Conservation (phyloP, 1,140 invertebrate species). For the Bombus picipes region DNA sequence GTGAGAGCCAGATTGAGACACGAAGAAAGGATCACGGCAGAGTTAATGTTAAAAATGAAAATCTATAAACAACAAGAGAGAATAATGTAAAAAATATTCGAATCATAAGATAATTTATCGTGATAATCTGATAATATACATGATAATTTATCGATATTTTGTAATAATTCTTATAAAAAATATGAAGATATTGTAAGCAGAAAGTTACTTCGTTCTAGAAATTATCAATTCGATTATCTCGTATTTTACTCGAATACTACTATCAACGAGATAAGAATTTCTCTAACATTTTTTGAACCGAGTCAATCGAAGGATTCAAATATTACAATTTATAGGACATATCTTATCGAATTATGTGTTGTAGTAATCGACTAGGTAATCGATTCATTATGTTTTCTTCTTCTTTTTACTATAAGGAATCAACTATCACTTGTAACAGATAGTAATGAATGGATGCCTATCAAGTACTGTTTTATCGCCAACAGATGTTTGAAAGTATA, state of each 20-base stretch:
- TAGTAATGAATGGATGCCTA: slow-evolving; percentile 65
- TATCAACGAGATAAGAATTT: not conserved
- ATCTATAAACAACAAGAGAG: too few species aligned
- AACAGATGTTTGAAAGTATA: slow-evolving; percentile 61
- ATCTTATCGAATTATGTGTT: not conserved
- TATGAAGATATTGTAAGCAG: not conserved
- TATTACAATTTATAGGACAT: not conserved
- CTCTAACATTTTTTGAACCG: too few species aligned
- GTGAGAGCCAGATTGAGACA: too few species aligned
- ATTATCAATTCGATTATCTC: not conserved
- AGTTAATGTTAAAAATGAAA: too few species aligned
- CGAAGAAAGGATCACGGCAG: too few species aligned
- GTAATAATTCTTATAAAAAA: not conserved
- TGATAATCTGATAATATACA: too few species aligned
- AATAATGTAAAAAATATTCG: too few species aligned
- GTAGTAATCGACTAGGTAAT: not conserved
- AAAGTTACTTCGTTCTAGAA: not conserved
- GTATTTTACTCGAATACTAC: not conserved
- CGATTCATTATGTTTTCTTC: not conserved
- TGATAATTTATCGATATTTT: too few species aligned
- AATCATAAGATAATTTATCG: too few species aligned
- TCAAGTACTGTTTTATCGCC: slow-evolving; percentile 71
- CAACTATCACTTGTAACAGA: slow-evolving; percentile 38
- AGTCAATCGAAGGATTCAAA: not conserved
- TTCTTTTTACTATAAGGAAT: not conserved